These are phyloP conservation scores for Pedionomus torquatus DNA, from an alignment of 2,113 vertebrate species.

Conservation along the genomic window DNA sequence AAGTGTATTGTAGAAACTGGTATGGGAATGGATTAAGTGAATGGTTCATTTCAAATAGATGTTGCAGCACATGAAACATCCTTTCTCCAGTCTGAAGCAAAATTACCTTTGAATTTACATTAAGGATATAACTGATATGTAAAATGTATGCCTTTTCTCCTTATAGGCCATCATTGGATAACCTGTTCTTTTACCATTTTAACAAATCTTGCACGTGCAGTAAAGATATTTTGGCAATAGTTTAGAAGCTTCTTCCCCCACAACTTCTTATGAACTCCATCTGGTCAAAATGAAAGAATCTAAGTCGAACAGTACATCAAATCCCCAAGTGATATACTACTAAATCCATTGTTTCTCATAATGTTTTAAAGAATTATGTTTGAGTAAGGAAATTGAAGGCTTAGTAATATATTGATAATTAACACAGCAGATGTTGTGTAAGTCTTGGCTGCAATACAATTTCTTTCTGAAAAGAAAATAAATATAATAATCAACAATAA, in stretches of 20 bases:
- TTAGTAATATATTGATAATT: constrained; percentile 58
- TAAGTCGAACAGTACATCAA: constrained; percentile 7
- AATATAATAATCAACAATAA: neutral
- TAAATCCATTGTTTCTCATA: constrained; percentile 36
- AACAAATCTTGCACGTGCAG: neutral
- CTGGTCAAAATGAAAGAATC: constrained; percentile 40
- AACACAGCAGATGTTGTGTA: constrained; percentile 56
- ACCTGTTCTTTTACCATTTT: neutral
- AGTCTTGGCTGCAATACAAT: neutral
- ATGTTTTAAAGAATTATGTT: constrained; percentile 39
- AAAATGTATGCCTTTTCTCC: neutral
- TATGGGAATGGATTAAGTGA: neutral
- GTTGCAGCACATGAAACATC: neutral
- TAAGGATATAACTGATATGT: neutral
- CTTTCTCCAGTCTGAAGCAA: neutral
- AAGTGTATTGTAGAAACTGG: neutral
- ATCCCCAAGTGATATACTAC: constrained; percentile 37
- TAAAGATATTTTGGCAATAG: constrained; percentile 45
- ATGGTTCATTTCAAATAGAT: neutral
- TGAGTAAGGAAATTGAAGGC: constrained; percentile 39
- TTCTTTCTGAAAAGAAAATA: constrained; percentile 10
- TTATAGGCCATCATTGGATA: neutral
- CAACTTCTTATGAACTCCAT: constrained; percentile 37
- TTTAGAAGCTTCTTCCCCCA: constrained; percentile 27
- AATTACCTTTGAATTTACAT: neutral